Evolutionary conservation across 1,140 invertebrate species (phyloP).

Genomic region (Drosophila bocki): DNA sequence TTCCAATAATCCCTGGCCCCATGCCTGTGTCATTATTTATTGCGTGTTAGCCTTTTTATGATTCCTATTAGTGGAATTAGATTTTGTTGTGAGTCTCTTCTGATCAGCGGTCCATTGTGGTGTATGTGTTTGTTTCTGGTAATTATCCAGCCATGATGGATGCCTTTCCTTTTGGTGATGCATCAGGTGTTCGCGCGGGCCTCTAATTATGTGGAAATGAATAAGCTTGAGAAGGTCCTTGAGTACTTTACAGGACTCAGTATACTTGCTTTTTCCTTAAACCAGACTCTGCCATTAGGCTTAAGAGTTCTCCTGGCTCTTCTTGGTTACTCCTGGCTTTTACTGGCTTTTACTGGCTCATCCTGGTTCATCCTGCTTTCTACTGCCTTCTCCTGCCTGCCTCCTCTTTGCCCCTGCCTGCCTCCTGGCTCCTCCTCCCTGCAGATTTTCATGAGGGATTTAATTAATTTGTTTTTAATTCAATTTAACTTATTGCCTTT

Average conservation of each 20-base stretch:
- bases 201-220: constrained; percentile 55
- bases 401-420: too few species aligned
- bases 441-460: constrained; percentile 69
- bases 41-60: constrained; percentile 82
- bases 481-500: constrained; percentile 77
- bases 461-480: constrained; percentile 84
- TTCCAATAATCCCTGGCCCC: constrained; percentile 44
- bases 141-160: constrained; percentile 60
- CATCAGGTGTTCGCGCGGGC: constrained; percentile 45
- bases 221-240: background rate
- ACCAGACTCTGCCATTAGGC: background rate
- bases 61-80: constrained; percentile 83
- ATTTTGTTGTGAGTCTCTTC: constrained; percentile 34
- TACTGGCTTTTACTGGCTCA: too few species aligned
- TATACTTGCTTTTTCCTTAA: background rate
- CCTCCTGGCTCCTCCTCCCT: background rate
- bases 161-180: background rate
- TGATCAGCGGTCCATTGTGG: constrained; percentile 35
- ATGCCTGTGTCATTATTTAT: constrained; percentile 72
- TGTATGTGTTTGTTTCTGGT: background rate
- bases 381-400: background rate
- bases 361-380: too few species aligned
- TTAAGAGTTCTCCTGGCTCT: too few species aligned
- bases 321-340: background rate
- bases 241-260: background rate